Base-by-base conservation (phyloP, 2,113 vertebrate species). In the Catharus minimus region DNA sequence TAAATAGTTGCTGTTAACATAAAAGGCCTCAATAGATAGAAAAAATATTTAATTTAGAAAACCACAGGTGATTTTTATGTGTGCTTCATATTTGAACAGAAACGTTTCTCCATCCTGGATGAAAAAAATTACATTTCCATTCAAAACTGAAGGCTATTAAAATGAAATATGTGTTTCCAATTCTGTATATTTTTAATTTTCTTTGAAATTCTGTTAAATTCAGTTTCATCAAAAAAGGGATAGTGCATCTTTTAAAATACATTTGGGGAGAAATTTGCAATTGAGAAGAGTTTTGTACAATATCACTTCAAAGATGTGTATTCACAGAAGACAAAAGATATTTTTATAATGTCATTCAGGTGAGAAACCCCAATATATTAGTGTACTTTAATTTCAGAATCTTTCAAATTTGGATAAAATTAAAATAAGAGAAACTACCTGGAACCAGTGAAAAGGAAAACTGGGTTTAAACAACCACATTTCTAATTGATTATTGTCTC, bases 381-480 rank as follows among this genome's bases (percentile, higher is more conserved):
- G 86, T 90, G 77, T 90, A 90, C 69, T 66, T 97, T 82, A 88
- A 94, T 89, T 97, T 94, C 86, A 86, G 14, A 79, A 27, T 76
- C 78, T 84, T 96, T 96, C 78, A 93, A 95, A 97, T 97, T 96
- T 96, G 67, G 91, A 96, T 93, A 92, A 95, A 96, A 96, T 89
- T 96, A 84, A 96, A 93, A 95, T 47, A 73, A 89, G 85, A 96
- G 74, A 97, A 98, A 95, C 94, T 98, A 97, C 96, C 96, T 97
- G 93, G 96, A 97, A 97, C 96, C 96, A 97, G 97, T 97, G 97
- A 96, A 98, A 97, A 96, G 76, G 89, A 97, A 97, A 97, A 96
- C 97, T 96, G 96, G 97, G 95, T 96, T 95, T 95, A 97, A 96
- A 93, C 91, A 96, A 94, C 93, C 88, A 96, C 93, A 97, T 96